Percentiles rank a stretch among this genome's conserved stretches.
phyloP scores from a whole-genome alignment of 2,113 vertebrate genomes.

The Odocoileus hemionus region DNA sequence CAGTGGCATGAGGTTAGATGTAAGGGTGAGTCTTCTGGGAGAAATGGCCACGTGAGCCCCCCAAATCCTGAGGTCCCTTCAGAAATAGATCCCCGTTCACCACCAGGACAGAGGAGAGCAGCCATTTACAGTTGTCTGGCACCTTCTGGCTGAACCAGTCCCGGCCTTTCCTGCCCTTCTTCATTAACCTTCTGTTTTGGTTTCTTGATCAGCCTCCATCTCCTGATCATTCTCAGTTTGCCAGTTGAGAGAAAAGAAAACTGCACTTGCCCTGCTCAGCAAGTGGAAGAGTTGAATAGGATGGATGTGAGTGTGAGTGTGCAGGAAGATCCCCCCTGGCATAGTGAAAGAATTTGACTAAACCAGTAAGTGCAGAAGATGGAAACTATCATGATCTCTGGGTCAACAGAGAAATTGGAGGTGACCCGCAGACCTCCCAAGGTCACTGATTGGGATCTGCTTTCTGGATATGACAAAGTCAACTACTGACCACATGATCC shows the following conservation, averaged over 20 bases:
- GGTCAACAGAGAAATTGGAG: background rate
- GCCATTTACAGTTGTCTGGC: background rate
- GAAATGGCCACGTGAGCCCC: background rate
- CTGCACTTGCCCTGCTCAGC: background rate
- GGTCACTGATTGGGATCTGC: background rate
- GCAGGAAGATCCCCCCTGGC: background rate
- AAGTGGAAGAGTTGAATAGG: background rate
- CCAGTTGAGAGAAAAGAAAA: background rate
- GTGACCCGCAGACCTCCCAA: background rate
- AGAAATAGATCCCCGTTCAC: background rate
- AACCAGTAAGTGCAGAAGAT: background rate
- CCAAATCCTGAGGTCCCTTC: background rate
- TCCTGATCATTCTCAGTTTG: conserved; percentile 7
- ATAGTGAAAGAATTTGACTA: background rate
- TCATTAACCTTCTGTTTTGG: background rate
- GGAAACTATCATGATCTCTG: background rate
- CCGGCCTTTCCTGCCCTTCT: background rate
- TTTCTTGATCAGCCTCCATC: background rate
- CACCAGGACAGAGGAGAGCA: background rate
- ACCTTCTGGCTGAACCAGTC: background rate
- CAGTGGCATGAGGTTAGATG: background rate
- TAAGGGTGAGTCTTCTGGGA: background rate
- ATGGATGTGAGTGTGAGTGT: background rate
- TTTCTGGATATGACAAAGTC: background rate
- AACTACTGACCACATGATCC: background rate